Evolutionary conservation across 2,113 vertebrate species (phyloP).

Genomic region (Cottus gobio): DNA sequence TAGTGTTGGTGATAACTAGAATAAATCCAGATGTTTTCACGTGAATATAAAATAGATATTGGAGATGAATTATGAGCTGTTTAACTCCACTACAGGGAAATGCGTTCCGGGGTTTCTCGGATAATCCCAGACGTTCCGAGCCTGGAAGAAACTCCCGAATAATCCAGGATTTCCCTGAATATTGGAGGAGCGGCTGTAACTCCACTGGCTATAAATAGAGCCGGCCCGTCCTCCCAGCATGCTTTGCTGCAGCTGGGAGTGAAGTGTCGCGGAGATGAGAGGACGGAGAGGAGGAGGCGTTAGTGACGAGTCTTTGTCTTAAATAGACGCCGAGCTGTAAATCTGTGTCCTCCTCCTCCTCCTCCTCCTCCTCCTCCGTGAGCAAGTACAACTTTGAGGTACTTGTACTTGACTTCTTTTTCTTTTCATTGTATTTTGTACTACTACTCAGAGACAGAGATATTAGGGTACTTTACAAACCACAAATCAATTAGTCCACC

Average conservation of each 20-base stretch:
- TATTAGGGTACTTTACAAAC: too few species aligned
- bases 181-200: neutral
- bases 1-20: too few species aligned
- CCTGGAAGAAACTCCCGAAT: neutral
- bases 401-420: neutral
- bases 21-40: too few species aligned
- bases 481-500: too few species aligned
- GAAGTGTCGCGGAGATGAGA: conserved; percentile 27
- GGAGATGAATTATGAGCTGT: too few species aligned
- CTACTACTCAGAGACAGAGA: too few species aligned
- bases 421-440: too few species aligned
- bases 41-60: too few species aligned
- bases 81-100: too few species aligned
- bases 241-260: conserved; percentile 37
- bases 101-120: too few species aligned
- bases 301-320: conserved; percentile 32
- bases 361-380: neutral
- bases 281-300: conserved; percentile 8
- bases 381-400: neutral
- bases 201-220: conserved; percentile 49
- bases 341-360: conserved; percentile 22
- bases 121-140: neutral
- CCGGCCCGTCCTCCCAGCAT: conserved; percentile 38
- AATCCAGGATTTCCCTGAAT: conserved; percentile 13
- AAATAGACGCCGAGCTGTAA: conserved; percentile 38